Evolutionary conservation across 1,140 invertebrate genomes (phyloP).

Genomic region (Eufriesea mexicana): DNA sequence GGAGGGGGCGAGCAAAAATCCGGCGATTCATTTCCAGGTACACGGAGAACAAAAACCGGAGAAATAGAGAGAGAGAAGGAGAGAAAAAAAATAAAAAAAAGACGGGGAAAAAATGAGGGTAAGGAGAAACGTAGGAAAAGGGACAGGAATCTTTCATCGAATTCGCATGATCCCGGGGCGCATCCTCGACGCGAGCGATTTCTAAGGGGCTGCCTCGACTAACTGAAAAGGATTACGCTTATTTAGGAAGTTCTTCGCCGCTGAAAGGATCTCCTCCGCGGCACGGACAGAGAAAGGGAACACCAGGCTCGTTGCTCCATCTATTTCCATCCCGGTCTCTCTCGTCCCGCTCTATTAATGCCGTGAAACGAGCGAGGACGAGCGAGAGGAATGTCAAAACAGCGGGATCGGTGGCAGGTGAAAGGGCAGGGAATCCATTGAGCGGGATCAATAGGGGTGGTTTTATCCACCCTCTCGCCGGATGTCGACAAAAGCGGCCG

Average conservation of each 20-base stretch:
- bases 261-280: slow-evolving; percentile 33
- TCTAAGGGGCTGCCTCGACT: slow-evolving; percentile 31
- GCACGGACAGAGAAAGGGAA: not conserved
- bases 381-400: slow-evolving; percentile 75
- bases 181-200: slow-evolving; percentile 35
- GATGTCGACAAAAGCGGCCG: slow-evolving; percentile 57
- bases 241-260: slow-evolving; percentile 49
- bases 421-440: slow-evolving; percentile 65
- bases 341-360: slow-evolving; percentile 32
- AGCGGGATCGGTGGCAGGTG: slow-evolving; percentile 65
- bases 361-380: slow-evolving; percentile 51
- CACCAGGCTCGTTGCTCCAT: not conserved
- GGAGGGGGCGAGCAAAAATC: not conserved
- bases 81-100: not conserved
- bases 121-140: not conserved
- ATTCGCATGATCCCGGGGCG: slow-evolving; percentile 17
- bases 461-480: slow-evolving; percentile 70
- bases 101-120: too few relatives aligned
- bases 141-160: not conserved
- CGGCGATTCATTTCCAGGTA: not conserved
- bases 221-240: slow-evolving; percentile 53
- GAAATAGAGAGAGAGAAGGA: not conserved
- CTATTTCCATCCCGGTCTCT: not conserved
- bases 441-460: slow-evolving; percentile 73
- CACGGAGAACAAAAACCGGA: not conserved